These are phyloP conservation scores for Sorex maritimensis DNA, from an alignment of 2,797 vertebrate species.

Conservation along the genomic window DNA sequence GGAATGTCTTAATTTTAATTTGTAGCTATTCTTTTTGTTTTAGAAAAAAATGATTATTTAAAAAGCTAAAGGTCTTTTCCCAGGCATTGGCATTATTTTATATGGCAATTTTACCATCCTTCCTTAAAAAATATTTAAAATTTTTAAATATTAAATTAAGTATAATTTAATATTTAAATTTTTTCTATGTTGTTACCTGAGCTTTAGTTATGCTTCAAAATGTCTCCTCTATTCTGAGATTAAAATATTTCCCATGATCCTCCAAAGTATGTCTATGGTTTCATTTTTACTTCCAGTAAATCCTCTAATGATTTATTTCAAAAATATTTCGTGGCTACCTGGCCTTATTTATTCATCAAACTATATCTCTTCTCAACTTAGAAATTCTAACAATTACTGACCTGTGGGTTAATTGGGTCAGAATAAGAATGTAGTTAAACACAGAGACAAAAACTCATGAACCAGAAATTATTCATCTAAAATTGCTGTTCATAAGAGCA, in stretches of 20 bases:
- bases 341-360: constrained; percentile 53
- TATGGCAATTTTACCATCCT: neutral
- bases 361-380: constrained; percentile 18
- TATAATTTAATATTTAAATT: neutral
- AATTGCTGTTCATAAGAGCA: neutral
- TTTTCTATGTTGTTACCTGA: constrained; percentile 11
- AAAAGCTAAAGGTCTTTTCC: neutral
- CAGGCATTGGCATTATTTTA: neutral
- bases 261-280: neutral
- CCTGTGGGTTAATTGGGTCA: neutral
- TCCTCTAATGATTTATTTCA: constrained; percentile 14
- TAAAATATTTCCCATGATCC: neutral
- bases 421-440: neutral
- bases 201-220: constrained; percentile 40
- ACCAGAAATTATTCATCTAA: neutral
- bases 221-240: neutral
- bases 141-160: neutral
- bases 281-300: constrained; percentile 51
- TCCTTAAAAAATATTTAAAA: constrained; percentile 42
- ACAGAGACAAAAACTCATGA: constrained; percentile 19
- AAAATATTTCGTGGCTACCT: neutral
- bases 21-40: neutral
- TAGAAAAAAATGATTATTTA: neutral
- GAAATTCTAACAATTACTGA: constrained; percentile 49
- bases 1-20: neutral